Base-by-base conservation (phyloP, 2,888 invertebrate genomes). In the Erebia epiphron region DNA sequence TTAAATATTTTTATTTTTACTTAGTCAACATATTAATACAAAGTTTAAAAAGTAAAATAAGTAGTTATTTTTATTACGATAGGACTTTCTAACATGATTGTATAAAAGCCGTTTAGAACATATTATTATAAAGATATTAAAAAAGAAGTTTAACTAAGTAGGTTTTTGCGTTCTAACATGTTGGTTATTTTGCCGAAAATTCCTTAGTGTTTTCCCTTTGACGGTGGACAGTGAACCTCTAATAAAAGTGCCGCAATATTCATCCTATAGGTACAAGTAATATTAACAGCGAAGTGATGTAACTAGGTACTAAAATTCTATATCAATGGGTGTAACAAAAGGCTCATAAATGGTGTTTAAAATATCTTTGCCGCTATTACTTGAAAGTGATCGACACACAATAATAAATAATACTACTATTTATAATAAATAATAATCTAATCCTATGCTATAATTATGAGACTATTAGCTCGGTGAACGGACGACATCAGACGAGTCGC, bases 181-280 rank as follows among this genome's bases (percentile, higher is more conserved):
- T n/a, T n/a, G n/a, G n/a, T n/a, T n/a, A n/a, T n/a, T n/a, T n/a
- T n/a, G n/a, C n/a, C n/a, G n/a, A n/a, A 67, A 67, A 67, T 67
- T 58, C 67, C 58, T 58, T 67, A 26, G 1, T 26, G 49, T 58
- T 58, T 26, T 58, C 58, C 61, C 62, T 72, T 72, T 69, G 71
- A 72, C 65, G 71, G 65, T 50, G 62, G 50, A 69, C 71, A 43
- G 35, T 58, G 58, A 58, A 49, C 62, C 68, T 73, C 68, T 70
- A 58, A 68, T 70, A 73, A 70, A 68, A 70, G 60, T 67, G 56
- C 68, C 62, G 16, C 68, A 58, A 68, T 65, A 70, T 70, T 73
- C 68, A 66, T 61, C 11, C 46, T 46, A 46, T 13, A 13, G 21
- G 21, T 21, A 1, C 21, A 21, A 21, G 2, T 26, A 26, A 26